Percentiles rank a stretch among this genome's conserved stretches.
These are phyloP conservation scores for Saimiri boliviensis DNA, from an alignment of 2,113 vertebrate species.

Conservation along the genomic window DNA sequence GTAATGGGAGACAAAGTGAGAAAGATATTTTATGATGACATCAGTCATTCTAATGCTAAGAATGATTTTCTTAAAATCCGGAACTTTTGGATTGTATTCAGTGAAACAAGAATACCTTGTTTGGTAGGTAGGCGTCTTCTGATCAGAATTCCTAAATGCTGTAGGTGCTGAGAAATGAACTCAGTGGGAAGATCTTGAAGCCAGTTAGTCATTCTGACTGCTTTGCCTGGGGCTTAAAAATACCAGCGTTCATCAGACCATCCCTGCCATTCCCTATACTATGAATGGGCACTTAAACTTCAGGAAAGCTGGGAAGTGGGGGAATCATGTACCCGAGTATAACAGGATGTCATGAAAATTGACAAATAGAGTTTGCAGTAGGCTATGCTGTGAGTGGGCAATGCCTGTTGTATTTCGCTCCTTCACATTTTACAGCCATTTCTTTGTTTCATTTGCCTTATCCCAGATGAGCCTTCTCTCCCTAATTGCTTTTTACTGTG, in stretches of 20 bases:
- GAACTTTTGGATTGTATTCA: background rate
- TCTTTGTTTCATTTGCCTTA: background rate
- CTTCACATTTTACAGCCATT: background rate
- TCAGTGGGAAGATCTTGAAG: background rate
- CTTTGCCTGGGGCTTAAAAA: background rate
- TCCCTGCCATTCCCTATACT: background rate
- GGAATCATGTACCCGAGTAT: background rate
- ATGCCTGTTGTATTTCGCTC: background rate
- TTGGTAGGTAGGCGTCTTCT: no score
- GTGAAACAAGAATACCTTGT: background rate
- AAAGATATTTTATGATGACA: background rate
- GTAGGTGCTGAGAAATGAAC: background rate
- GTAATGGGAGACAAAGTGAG: background rate
- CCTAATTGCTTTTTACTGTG: background rate
- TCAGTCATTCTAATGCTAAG: background rate
- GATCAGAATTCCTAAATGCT: accelerated
- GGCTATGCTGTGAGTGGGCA: no score
- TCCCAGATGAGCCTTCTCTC: background rate
- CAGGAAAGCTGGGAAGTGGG: background rate
- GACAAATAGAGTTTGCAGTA: background rate
- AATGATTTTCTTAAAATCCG: background rate
- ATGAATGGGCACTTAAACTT: background rate
- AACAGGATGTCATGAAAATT: background rate
- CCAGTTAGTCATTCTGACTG: background rate
- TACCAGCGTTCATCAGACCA: background rate